Evolutionary conservation across 2,888 invertebrate species (phyloP), one percentile per base, ranked within the genome.

Genomic region (Agrypnus murinus): DNA sequence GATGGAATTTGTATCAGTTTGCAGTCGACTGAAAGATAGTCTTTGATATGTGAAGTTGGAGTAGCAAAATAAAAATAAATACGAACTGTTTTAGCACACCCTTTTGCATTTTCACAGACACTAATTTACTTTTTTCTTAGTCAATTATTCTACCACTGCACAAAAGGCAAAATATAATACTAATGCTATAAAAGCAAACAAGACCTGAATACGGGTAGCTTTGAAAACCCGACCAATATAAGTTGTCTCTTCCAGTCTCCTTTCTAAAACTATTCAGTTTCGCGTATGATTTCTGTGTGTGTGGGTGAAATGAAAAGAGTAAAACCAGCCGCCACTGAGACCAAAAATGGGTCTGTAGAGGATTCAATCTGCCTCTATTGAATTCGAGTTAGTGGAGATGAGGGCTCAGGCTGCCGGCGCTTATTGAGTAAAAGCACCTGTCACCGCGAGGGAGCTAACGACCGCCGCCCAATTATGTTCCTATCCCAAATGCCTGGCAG

Each of bases 351-450:
- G 63, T 62, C 66, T 68, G 62, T 64, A 12, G 48, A 55, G 73
- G 73, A 74, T 71, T 71, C 75, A 72, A 75, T 76, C 76, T 75
- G 71, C 73, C 74, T 65, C 72, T 48, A 77, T 77, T 74, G 73
- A 77, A 77, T 77, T 77, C 75, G 68, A 69, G 74, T 77, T 76
- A 70, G 75, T 55, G 43, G 71, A 67, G 74, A 76, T 75, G 73
- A 75, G 73, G 74, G 74, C 75, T 75, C 73, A 73, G 75, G 69
- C 70, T 69, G 75, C 68, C 62, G 74, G 69, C 75, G 70, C 72
- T 74, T 75, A 77, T 74, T 75, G 75, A 72, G 70, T 74, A 70
- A 53, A 72, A 75, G 74, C 73, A 75, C 74, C 77, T 75, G 75
- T 72, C 75, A 72, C 73, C 69, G 66, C 65, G 63, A 65, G 67